A percentile compares a stretch with the other conserved stretches of the same genome.
Evolutionary conservation across 2,113 vertebrate species (phyloP).

Genomic region (Bufo gargarizans): DNA sequence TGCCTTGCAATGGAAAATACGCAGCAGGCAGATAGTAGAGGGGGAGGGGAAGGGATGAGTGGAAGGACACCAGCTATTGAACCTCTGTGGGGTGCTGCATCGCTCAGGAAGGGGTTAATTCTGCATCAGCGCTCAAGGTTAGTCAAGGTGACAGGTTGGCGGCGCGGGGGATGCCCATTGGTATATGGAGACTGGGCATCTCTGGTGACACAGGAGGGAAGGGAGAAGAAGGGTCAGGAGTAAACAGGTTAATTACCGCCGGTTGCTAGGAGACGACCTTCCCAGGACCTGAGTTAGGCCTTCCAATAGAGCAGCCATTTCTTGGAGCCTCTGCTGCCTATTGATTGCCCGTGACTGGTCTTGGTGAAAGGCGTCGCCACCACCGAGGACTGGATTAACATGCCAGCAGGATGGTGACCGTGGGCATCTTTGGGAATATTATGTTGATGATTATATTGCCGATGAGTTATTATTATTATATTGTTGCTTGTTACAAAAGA

Average conservation of each 20-base stretch:
- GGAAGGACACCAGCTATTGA: background rate
- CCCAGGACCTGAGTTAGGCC: constrained; percentile 46
- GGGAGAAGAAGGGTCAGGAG: constrained; percentile 47
- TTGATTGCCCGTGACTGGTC: no score
- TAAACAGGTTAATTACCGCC: constrained; percentile 58
- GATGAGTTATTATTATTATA: no score
- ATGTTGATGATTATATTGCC: no score
- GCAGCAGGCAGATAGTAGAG: constrained; percentile 30
- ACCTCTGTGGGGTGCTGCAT: background rate
- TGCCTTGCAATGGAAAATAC: constrained; percentile 48
- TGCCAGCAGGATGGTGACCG: no score
- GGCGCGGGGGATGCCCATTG: constrained; percentile 62
- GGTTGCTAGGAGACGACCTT: no score
- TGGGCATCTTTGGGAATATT: no score
- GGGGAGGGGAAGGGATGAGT: constrained; percentile 42
- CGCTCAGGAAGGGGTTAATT: constrained; percentile 77
- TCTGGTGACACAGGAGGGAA: background rate
- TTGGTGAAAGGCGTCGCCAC: no score
- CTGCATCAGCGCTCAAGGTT: constrained; percentile 90
- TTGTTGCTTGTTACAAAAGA: no score
- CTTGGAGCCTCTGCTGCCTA: background rate
- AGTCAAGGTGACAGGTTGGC: constrained; percentile 82
- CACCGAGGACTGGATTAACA: no score
- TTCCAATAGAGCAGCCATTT: background rate
- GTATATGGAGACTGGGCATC: background rate